Base-by-base conservation (phyloP, 2,113 vertebrate species). In the Marmota flaviventris region DNA sequence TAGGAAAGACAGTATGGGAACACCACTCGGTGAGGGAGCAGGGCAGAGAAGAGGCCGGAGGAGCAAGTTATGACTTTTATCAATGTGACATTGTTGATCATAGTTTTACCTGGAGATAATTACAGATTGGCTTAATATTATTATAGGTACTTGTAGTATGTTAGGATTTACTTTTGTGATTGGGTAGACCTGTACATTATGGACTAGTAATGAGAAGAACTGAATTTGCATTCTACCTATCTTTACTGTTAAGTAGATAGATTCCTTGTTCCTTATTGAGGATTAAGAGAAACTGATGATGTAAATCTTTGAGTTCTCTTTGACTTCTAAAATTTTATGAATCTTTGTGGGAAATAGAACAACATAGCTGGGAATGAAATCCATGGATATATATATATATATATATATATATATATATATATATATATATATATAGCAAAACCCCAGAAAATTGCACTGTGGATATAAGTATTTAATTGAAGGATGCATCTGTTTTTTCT, bases 241-340 rank as follows among this genome's bases (percentile, higher is more conserved):
- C 9, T 27, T 85, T 86, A 42, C 48, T 86, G 29, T 63, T 88
- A 45, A 77, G 93, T 87, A 86, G 45, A 42, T 72, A 73, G 42
- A 87, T 87, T 63, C 61, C 20, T 58, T 24, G 22, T 24, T 82
- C 42, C 45, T 94, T 81, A 34, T 85, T 94, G 73, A 75, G 65
- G 67, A 63, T 93, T 85, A 45, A 65, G 32, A 92, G 79, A 94
- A 85, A 14, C 70, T 48, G 18, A 6, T 65, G 48, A 81, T 17
- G 32, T 51, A 18, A 63, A 94, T 73, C 34, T 92, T 77, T 45
- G n/a, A 76, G 27, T 45, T 89, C 42, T 89, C 29, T 69, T 85
- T 81, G 61, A 56, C 16, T 82, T 18, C 17, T 92, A 61, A 65
- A 79, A 90, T 93, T 87, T 91, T 88, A 11, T 91, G 91, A 70